phyloP scores from a whole-genome alignment of 2,797 vertebrate species.

The Morelia viridis region DNA sequence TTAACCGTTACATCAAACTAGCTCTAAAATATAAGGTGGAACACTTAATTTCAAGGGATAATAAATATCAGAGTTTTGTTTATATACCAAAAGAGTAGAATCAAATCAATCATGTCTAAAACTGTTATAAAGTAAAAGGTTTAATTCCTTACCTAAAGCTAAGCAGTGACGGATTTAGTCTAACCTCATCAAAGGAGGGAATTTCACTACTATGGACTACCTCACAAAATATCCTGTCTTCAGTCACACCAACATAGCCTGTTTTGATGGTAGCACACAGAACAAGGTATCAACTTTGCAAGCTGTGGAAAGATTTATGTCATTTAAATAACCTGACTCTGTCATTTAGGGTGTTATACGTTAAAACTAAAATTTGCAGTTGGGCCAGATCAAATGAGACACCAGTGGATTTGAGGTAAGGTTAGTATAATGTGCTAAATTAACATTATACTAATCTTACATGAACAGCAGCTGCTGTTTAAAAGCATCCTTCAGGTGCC shows the following conservation, averaged over 20 bases:
- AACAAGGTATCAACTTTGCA: not conserved
- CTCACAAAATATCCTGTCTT: not conserved
- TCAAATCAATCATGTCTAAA: not conserved
- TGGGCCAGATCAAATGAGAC: not conserved
- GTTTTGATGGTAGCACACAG: not conserved
- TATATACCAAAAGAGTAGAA: not conserved
- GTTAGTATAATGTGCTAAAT: not conserved
- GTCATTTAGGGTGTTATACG: not conserved
- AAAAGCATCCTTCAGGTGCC: no score
- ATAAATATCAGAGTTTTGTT: no score
- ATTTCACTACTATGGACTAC: not conserved
- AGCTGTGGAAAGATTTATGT: not conserved
- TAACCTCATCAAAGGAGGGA: not conserved
- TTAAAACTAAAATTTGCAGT: not conserved
- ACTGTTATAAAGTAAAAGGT: not conserved
- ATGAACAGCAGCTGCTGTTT: no score
- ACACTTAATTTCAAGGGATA: no score
- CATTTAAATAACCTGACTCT: not conserved
- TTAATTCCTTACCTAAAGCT: not conserved
- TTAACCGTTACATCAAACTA: not conserved
- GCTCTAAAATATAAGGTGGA: no score
- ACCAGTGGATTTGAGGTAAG: not conserved
- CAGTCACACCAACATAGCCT: not conserved
- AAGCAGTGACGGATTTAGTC: not conserved
- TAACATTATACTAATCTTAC: no score